Base-by-base conservation (phyloP, 2,113 vertebrate genomes). In the Embiotoca jacksoni region DNA sequence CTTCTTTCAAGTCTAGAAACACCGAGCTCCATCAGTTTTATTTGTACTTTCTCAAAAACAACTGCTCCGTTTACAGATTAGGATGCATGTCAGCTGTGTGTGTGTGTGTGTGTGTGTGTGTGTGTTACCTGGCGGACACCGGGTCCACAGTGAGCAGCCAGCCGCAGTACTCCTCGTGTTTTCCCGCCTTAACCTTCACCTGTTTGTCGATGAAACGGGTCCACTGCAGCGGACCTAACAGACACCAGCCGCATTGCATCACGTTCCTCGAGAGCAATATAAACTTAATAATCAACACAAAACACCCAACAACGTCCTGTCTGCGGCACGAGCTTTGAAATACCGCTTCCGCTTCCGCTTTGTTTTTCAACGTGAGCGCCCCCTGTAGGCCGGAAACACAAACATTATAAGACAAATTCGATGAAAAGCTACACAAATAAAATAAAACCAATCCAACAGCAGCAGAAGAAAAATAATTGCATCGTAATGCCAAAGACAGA, bases 81-180 rank as follows among this genome's bases (percentile, higher is more conserved):
- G 23, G 23, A 23, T 23, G 23, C 23, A 23, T 23, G 23, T 23
- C 23, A 23, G 23, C 23, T 11, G n/a, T 11, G 6, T n/a, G 37
- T 23, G 50, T 39, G 69, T 39, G 58, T 37, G 32, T 11, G 57
- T 14, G 11, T 23, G 36, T 31, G 4, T 61, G 7, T 2, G 23
- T 15, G 23, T 23, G 23, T 23, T 91, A 98, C 97, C 94, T 98
- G 80, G 96, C 95, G 78, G 97, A 96, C 44, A 99, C 94, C 4
- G 98, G 98, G 83, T 99, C 98, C 64, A 97, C 94, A 1, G 97
- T 98, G 72, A 96, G 88, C 74, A 98, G 87, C 95, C 96, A 97
- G 60, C 98, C 98, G 80, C 92, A 88, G 32, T 93, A 95, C 52
- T 95, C 8, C 86, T 93, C 89, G 84, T 92, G 83, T 94, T 94